Evolutionary conservation across 23 tunicate species (phyloP), one percentile per base, ranked within the genome.

Genomic region (Oikopleura vanhoeffeni): DNA sequence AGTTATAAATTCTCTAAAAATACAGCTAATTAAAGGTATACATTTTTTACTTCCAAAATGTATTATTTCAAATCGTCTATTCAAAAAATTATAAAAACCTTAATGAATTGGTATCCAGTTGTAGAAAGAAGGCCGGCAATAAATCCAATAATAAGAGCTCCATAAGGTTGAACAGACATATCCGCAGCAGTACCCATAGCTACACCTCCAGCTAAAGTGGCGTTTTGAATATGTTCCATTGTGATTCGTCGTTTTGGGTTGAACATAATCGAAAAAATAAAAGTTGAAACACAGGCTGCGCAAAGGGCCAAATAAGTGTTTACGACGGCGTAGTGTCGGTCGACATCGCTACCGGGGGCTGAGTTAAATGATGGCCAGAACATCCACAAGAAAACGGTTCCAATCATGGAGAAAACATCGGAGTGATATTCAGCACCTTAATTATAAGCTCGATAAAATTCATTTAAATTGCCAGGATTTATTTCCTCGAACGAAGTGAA

Each of bases 301-400:
- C 90, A 83, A 86, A 92, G 77, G 57, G 90, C 88, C 35, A 92
- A 42, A 34, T 87, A 86, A 39, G 97, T 92, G 84, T 92, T 92
- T 86, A 89, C 87, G 64, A 92, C 85, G 35, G 97, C 97, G 39
- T 92, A 86, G 76, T 90, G 90, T 13, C 97, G 88, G 41, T 87
- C 92, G 84, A 76, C 84, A 32, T 90, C 97, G 39, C 40, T 40
- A 30, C 83, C 92, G 40, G 92, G 97, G 32, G 89, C 97, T 4
- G 93, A 88, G 83, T 92, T 92, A 76, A 92, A 92, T 41, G 90
- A 87, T 27, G 97, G 97, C 97, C 97, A 92, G 83, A 83, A 92
- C 0, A 92, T 82, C 97, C 97, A 92, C 28, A 92, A 76, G 67
- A 92, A 92, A 8, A 92, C 76, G 0, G 97, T 92, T 0, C 92